These are phyloP conservation scores for Cheilosia scutellata DNA, from an alignment of 2,888 invertebrate genomes.

Conservation along the genomic window DNA sequence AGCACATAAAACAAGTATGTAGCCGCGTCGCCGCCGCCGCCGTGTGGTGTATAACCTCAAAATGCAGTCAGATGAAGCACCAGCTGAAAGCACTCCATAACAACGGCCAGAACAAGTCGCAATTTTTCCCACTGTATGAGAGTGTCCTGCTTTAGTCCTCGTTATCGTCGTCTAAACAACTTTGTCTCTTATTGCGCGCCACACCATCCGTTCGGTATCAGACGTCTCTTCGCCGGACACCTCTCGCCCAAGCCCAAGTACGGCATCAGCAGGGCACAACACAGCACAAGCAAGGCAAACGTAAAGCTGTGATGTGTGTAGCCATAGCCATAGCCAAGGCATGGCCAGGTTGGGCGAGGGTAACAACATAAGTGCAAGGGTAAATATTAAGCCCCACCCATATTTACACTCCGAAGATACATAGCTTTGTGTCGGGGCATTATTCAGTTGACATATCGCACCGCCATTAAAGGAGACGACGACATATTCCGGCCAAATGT, in stretches of 20 bases:
- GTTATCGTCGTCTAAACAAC: slow-evolving; percentile 74
- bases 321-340: not conserved
- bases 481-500: slow-evolving; percentile 78
- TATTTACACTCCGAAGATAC: slow-evolving; percentile 75
- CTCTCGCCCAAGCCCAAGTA: slow-evolving; percentile 33
- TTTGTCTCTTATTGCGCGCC: slow-evolving; percentile 70
- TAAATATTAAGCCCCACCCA: slow-evolving; percentile 76
- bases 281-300: too few species aligned
- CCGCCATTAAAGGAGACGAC: slow-evolving; percentile 78
- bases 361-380: slow-evolving; percentile 76
- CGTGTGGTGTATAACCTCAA: slow-evolving; percentile 46
- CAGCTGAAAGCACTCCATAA: slow-evolving; percentile 64
- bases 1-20: slow-evolving; percentile 4
- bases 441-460: slow-evolving; percentile 76
- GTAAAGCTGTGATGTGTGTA: slow-evolving; percentile 17
- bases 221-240: slow-evolving; percentile 31
- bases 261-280: not conserved
- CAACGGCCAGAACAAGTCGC: slow-evolving; percentile 51
- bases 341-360: slow-evolving; percentile 61
- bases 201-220: slow-evolving; percentile 31
- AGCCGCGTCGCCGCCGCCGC: not conserved
- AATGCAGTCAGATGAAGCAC: slow-evolving; percentile 57
- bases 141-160: slow-evolving; percentile 71
- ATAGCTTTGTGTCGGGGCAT: slow-evolving; percentile 75
- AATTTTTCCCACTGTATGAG: slow-evolving; percentile 44